Evolutionary conservation across 2,113 vertebrate genomes (phyloP).

Genomic region (Conger conger): DNA sequence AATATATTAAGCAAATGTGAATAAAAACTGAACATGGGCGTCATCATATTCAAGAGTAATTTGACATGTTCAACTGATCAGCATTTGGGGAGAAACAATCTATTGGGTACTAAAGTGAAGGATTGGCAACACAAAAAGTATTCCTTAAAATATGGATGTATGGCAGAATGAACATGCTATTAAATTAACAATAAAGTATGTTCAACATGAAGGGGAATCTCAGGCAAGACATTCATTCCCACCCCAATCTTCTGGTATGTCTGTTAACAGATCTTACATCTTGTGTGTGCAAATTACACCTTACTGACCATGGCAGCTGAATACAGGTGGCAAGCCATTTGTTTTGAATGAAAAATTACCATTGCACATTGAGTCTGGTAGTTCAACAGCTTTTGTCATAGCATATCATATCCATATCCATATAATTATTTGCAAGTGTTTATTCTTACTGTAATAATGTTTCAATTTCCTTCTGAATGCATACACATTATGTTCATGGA

Average conservation of each 20-base stretch:
- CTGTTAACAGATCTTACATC: not conserved
- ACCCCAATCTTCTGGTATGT: not conserved
- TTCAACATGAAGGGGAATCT: not conserved
- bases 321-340: not conserved
- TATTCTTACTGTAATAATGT: too few relatives aligned
- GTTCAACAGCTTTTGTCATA: not conserved
- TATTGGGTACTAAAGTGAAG: not conserved
- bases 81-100: not conserved
- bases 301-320: too few relatives aligned
- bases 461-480: not conserved
- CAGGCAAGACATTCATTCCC: not conserved
- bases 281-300: not conserved
- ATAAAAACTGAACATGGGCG: not conserved
- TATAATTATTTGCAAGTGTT: too few relatives aligned
- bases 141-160: not conserved
- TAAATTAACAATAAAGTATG: not conserved
- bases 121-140: not conserved
- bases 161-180: not conserved
- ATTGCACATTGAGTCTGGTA: not conserved
- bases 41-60: not conserved
- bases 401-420: not conserved
- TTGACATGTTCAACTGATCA: not conserved
- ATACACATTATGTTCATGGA: slow-evolving; percentile 28
- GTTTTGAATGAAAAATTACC: slow-evolving; percentile 12
- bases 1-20: not conserved